A percentile compares a stretch with the other conserved stretches of the same genome.
Evolutionary conservation across 2,888 invertebrate genomes (phyloP).

Genomic region (Mesochorus sp.): DNA sequence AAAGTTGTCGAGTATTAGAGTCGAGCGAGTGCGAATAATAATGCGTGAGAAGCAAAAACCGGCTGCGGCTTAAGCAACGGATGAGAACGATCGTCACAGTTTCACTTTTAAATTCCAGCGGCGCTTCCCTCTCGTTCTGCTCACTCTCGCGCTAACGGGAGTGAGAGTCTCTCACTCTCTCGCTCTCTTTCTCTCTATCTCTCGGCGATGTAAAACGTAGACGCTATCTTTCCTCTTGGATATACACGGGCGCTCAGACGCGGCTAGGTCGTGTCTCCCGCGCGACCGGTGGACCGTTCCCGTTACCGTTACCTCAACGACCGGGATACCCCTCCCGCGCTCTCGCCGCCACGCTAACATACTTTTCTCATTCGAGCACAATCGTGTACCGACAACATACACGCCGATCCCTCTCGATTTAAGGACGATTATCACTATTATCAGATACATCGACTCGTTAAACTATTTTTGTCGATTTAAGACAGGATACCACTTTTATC

Average conservation of each 20-base stretch:
- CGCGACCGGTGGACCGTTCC: slow-evolving; percentile 75
- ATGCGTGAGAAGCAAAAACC: slow-evolving; percentile 1
- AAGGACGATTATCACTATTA: slow-evolving; percentile 10
- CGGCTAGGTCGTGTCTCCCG: slow-evolving; percentile 76
- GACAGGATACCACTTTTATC: no score
- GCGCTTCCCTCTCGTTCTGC: slow-evolving; percentile 61
- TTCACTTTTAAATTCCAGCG: slow-evolving; percentile 78
- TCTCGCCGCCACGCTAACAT: slow-evolving; percentile 64
- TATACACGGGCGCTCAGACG: slow-evolving; percentile 59
- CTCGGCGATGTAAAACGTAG: slow-evolving; percentile 21
- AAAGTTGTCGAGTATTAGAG: slow-evolving; percentile 25
- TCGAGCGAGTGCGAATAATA: slow-evolving; percentile 13
- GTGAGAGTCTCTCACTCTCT: slow-evolving; percentile 14
- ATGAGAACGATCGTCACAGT: slow-evolving; percentile 72
- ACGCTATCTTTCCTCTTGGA: slow-evolving; percentile 54
- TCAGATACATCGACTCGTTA: not conserved
- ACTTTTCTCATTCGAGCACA: slow-evolving; percentile 60
- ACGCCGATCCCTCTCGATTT: slow-evolving; percentile 22
- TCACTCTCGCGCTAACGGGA: slow-evolving; percentile 50
- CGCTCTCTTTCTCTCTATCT: slow-evolving; percentile 42
- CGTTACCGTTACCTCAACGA: slow-evolving; percentile 74
- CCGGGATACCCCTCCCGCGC: not conserved
- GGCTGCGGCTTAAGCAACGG: slow-evolving; percentile 28
- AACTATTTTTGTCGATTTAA: not conserved
- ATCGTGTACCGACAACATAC: slow-evolving; percentile 19